These are phyloP conservation scores for Diogma glabrata DNA, from an alignment of 2,888 invertebrate genomes.

Conservation along the genomic window DNA sequence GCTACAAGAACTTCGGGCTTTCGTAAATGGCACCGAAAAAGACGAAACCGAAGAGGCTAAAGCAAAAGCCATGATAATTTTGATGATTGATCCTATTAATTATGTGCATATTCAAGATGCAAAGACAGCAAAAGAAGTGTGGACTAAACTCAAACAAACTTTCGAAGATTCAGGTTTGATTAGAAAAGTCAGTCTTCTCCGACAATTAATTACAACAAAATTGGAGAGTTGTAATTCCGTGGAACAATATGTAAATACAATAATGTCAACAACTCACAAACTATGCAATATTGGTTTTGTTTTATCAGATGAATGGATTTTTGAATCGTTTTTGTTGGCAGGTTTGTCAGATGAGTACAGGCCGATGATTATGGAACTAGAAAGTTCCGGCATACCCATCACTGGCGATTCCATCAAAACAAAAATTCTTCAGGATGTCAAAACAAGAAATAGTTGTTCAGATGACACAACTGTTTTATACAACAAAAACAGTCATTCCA, in stretches of 20 bases:
- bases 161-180: neutral
- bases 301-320: constrained; percentile 20
- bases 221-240: constrained; percentile 18
- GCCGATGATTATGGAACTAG: constrained; percentile 22
- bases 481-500: no score
- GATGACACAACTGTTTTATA: no score
- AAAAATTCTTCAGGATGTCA: neutral
- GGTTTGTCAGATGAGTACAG: no score
- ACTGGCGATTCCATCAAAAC: neutral
- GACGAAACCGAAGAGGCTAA: no score
- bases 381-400: constrained; percentile 13
- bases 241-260: constrained; percentile 22
- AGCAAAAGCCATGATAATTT: no score
- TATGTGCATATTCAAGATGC: neutral
- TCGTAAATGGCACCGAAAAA: neutral
- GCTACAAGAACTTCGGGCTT: no score
- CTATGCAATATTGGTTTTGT: constrained; percentile 16
- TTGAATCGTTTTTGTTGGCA: constrained; percentile 22
- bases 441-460: neutral
- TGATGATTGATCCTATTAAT: neutral
- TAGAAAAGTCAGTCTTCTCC: neutral
- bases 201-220: neutral
- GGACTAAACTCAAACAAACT: neutral
- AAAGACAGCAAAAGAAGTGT: neutral
- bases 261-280: constrained; percentile 23